These are phyloP conservation scores for Oceanodroma tethys DNA, from an alignment of 2,113 vertebrate genomes.

Conservation along the genomic window DNA sequence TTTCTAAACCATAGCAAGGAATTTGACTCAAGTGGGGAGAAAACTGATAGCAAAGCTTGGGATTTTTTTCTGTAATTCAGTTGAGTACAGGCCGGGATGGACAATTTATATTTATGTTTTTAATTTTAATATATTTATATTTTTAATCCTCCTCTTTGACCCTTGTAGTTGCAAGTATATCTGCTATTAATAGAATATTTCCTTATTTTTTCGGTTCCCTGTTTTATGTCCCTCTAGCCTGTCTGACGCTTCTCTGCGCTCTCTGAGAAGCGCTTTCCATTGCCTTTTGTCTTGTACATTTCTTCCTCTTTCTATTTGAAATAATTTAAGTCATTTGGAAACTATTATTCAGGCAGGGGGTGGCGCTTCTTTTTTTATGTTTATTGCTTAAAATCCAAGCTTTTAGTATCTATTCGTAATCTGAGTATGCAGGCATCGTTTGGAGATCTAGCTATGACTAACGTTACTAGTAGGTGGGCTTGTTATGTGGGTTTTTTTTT, in stretches of 20 bases:
- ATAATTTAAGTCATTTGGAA: neutral
- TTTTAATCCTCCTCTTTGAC: neutral
- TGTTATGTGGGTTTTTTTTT: neutral
- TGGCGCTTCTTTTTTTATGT: neutral
- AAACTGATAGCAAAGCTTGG: neutral
- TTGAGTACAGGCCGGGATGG: neutral
- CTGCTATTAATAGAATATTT: neutral
- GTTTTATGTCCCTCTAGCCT: neutral
- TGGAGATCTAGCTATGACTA: neutral
- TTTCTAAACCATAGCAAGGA: neutral
- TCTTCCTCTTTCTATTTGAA: constrained; percentile 19
- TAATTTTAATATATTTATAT: neutral
- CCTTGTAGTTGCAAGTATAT: neutral
- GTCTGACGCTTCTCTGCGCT: neutral
- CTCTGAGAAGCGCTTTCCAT: neutral
- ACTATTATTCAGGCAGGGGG: neutral
- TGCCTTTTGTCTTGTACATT: neutral
- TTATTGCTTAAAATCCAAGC: neutral
- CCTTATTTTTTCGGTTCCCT: neutral
- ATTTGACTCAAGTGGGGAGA: neutral
- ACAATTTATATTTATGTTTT: neutral
- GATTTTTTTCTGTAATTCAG: neutral
- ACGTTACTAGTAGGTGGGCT: neutral
- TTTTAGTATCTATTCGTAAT: neutral
- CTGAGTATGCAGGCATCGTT: neutral